Conservation (phyloP, 2,888 invertebrate genomes). For the Thalpophila matura region DNA sequence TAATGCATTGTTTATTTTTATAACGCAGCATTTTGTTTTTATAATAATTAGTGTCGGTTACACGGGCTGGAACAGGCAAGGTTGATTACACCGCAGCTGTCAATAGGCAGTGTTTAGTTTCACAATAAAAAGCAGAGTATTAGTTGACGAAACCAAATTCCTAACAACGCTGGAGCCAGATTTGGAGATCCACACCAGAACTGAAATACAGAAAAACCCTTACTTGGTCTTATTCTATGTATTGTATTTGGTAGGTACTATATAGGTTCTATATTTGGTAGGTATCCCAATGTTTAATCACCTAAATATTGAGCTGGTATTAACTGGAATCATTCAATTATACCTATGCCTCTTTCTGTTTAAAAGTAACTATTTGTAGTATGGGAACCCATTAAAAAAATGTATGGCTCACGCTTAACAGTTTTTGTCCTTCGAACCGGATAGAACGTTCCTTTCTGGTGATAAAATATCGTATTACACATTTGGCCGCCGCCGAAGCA, state of each 20-base stretch:
- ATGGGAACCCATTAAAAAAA: slow-evolving; percentile 17
- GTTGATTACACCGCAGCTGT: slow-evolving; percentile 76
- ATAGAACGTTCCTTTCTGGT: slow-evolving; percentile 70
- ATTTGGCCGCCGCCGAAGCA: slow-evolving; percentile 59
- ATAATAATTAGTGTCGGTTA: slow-evolving; percentile 57
- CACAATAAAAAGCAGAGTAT: slow-evolving; percentile 72
- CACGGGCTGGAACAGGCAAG: slow-evolving; percentile 58
- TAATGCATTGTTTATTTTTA: slow-evolving; percentile 42
- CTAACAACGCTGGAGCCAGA: slow-evolving; percentile 53
- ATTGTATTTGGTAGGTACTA: no score
- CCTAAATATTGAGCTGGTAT: background rate
- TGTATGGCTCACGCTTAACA: slow-evolving; percentile 23
- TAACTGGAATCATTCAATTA: background rate
- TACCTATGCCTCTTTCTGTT: background rate
- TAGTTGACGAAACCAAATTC: slow-evolving; percentile 71
- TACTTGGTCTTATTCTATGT: background rate
- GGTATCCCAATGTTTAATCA: no score
- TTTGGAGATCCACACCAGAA: slow-evolving; percentile 30
- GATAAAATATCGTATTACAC: slow-evolving; percentile 76
- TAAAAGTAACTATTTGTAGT: background rate
- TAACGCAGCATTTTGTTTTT: slow-evolving; percentile 33
- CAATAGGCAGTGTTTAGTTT: slow-evolving; percentile 76
- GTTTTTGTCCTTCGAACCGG: slow-evolving; percentile 71
- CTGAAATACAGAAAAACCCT: background rate
- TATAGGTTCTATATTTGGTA: no score